Evolutionary conservation across 2,797 vertebrate species (phyloP), one percentile per base, ranked within the genome.

Genomic region (Characodon lateralis): DNA sequence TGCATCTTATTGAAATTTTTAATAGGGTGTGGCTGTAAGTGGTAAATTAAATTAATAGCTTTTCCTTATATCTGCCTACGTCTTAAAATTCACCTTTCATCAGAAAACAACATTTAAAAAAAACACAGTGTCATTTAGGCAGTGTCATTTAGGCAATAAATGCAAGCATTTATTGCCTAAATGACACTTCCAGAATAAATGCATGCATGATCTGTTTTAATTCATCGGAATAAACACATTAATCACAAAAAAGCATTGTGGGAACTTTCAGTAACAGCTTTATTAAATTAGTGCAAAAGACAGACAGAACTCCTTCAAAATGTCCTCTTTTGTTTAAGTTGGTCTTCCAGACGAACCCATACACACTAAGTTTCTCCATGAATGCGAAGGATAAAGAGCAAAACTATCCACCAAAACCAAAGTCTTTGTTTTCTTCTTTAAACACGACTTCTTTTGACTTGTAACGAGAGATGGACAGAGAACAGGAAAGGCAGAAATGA

Each of bases 271-370:
- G 94, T 95, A 96, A 96, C 95, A 81, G 93, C 94, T 96, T 96
- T 96, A 96, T 96, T 96, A 96, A 96, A 96, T 96, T 96, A 96
- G 95, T 96, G 96, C 96, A 96, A 96, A 96, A 96, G 94, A 96
- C 95, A 96, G 92, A 96, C 93, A 85, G 87, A 94, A 96, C 94
- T 96, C 94, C 95, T 95, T 96, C 94, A 95, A 93, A 94, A 95
- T 93, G 91, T 95, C 94, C 94, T 92, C 89, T 91, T 95, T 93
- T 93, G 88, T 94, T 92, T 83, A 90, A 84, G 86, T 88, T 93
- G 93, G 86, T 91, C 91, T 89, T 91, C 78, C 89, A 91, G 86
- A 93, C 79, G 80, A 93, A 91, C 90, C 90, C 92, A 91, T 77
- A 89, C 89, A 90, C 74, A 50, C 89, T 87, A 90, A 83, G 76